A percentile compares a stretch with the other conserved stretches of the same genome.
Evolutionary conservation across 2,113 vertebrate genomes (phyloP).

Genomic region (Boleophthalmus pectinirostris): DNA sequence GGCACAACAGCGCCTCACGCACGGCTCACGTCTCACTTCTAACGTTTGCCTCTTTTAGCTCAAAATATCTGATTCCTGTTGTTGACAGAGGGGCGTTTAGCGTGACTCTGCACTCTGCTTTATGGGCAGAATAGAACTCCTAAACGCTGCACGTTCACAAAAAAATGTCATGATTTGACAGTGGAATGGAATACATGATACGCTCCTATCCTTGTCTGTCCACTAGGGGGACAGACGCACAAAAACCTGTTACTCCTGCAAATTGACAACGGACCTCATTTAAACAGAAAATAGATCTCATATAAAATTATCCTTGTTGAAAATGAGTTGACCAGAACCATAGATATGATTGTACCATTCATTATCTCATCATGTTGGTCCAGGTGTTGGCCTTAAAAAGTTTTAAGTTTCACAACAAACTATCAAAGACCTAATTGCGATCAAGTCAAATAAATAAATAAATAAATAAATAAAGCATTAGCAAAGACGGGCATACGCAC

Average conservation of each 20-base stretch:
- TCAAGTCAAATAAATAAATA: not conserved
- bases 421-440: too few species aligned
- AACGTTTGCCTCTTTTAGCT: not conserved
- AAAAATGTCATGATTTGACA: not conserved
- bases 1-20: slow-evolving; percentile 27
- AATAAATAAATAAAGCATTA: too few species aligned
- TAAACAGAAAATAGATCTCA: not conserved
- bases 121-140: not conserved
- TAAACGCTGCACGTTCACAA: not conserved
- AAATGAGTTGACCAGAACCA: not conserved
- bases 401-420: not conserved
- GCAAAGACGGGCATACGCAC: not conserved
- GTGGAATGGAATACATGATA: not conserved
- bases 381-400: too few species aligned
- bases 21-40: slow-evolving; percentile 46
- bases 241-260: not conserved
- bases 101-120: not conserved
- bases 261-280: not conserved
- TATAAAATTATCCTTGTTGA: not conserved
- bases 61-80: slow-evolving; percentile 1
- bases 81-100: not conserved
- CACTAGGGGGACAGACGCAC: slow-evolving; percentile 52
- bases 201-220: not conserved
- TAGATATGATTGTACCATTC: too few species aligned
- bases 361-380: too few species aligned